phyloP scores from a whole-genome alignment of 2,113 vertebrate species.

The Archilochus colubris region DNA sequence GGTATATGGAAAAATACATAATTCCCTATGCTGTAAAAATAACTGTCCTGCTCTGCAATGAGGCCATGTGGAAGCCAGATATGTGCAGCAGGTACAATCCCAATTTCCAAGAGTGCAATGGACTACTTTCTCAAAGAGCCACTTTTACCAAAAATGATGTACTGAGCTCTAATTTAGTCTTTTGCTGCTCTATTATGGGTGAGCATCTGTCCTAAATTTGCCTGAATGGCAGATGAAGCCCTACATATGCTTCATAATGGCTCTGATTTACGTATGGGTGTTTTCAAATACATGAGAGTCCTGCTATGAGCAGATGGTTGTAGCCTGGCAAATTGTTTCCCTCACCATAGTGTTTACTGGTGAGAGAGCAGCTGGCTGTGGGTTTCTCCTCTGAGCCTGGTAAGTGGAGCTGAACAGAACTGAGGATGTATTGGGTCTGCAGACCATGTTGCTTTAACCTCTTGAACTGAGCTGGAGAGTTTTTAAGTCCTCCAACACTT shows the following conservation, averaged over 20 bases:
- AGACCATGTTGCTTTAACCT: background rate
- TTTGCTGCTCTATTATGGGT: slow-evolving; percentile 35
- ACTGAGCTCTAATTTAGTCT: slow-evolving; percentile 19
- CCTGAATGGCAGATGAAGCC: slow-evolving; percentile 47
- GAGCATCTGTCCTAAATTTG: slow-evolving; percentile 61
- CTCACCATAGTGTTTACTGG: background rate
- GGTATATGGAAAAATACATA: background rate
- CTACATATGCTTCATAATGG: slow-evolving; percentile 44
- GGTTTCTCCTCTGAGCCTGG: background rate
- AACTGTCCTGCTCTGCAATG: background rate
- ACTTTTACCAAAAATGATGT: background rate
- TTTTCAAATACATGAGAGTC: slow-evolving; percentile 42
- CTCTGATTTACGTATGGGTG: slow-evolving; percentile 20
- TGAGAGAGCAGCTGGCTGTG: background rate
- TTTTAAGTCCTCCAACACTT: background rate
- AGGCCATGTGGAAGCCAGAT: background rate
- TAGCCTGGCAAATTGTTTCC: background rate
- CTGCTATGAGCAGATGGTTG: slow-evolving; percentile 52
- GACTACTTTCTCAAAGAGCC: background rate
- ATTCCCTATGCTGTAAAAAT: slow-evolving; percentile 41
- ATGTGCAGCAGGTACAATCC: background rate
- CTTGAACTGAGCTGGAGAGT: background rate
- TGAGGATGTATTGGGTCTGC: background rate
- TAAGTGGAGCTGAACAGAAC: background rate
- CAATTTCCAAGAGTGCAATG: background rate